Conservation (phyloP, 2,888 invertebrate genomes). For the Luperina testacea region DNA sequence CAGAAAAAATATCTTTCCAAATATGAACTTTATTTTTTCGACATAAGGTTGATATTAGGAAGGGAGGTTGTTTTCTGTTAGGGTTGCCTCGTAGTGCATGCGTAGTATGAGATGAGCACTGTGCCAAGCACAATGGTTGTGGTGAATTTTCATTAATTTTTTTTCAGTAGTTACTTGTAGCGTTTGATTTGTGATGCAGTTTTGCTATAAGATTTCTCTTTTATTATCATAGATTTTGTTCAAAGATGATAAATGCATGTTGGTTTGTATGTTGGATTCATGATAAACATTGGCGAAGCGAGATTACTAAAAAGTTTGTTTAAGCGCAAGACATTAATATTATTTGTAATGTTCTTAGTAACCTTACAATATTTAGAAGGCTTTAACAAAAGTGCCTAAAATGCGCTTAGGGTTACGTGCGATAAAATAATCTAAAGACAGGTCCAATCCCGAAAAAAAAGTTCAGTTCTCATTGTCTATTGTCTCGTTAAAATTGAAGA, state of each 20-base stretch:
- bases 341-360: not conserved
- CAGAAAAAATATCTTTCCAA: conserved; percentile 44
- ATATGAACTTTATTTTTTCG: conserved; percentile 56
- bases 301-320: not conserved
- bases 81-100: conserved; percentile 85
- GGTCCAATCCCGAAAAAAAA: not conserved
- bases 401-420: not conserved
- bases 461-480: not conserved
- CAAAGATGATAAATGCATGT: conserved; percentile 79
- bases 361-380: not conserved
- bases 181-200: conserved; percentile 86
- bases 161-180: conserved; percentile 77
- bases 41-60: conserved; percentile 57
- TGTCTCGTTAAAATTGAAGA: not conserved
- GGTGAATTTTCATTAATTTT: conserved; percentile 80
- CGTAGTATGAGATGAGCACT: conserved; percentile 83
- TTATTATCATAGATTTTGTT: conserved; percentile 81
- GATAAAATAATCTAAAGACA: not conserved
- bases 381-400: not conserved
- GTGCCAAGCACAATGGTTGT: conserved; percentile 88
- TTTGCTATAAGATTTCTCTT: conserved; percentile 85
- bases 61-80: conserved; percentile 51
- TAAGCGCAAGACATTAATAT: not conserved
- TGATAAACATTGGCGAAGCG: conserved; percentile 6
- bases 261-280: conserved; percentile 78